Evolutionary conservation across 2,888 invertebrate species (phyloP), one percentile per base, ranked within the genome.

Genomic region (Xestia rhomboidea): DNA sequence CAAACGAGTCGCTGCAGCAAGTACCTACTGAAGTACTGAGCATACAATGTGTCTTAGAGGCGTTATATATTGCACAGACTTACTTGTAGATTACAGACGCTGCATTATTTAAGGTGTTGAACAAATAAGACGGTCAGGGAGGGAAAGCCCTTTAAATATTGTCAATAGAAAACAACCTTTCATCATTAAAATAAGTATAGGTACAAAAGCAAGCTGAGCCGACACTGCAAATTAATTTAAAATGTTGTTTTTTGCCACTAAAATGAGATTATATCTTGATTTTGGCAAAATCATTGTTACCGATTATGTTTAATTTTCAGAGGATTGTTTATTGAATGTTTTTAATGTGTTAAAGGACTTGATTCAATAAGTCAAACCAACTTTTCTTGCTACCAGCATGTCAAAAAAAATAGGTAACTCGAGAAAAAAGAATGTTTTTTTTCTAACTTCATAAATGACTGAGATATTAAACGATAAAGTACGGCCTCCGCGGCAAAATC

Each of bases 71-170:
- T 46, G 51, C 44, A 80, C 18, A 44, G 21, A 38, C 54, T 27
- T 24, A 64, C 46, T 64, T 41, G 21, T 51, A 27, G n/a, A 30
- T 44, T 21, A 21, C 51, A 64, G 15, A 57, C 30, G 27, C 49
- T 77, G 54, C 41, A 49, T 30, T 34, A 7, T 27, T 24, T 41
- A 21, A 7, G 15, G 51, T 21, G 64, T 41, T n/a, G 15, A 41
- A 62, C 8, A 51, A 54, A 72, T n/a, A 64, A 24, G 41, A 54
- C 11, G 21, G 24, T 73, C 81, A 46, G 38, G 21, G 44, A 46
- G 30, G 15, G 34, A 44, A 72, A 57, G 18, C 54, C 7, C 38
- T n/a, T 49, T 13, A 38, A 73, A 51, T 27, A n/a, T 41, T 21
- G n/a, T 46, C 24, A 6, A 44, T 34, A 49, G 41, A 30, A n/a